phyloP scores from a whole-genome alignment of 2,797 vertebrate genomes.

The Syndactyla subalaris region DNA sequence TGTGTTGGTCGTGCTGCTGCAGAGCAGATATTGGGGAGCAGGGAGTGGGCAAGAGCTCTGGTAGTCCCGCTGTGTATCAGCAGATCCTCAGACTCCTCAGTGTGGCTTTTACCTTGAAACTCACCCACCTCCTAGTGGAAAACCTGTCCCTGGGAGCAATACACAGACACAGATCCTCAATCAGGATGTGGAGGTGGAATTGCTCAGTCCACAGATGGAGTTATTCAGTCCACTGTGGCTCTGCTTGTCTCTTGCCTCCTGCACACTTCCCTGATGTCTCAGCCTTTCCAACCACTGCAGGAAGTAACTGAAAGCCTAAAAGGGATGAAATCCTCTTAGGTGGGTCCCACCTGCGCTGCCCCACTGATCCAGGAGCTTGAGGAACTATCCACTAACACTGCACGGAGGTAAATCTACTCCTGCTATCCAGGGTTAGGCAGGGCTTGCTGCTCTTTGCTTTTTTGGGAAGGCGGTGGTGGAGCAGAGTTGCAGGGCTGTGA shows the following conservation, averaged over 20 bases:
- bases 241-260: neutral
- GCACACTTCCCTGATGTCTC: neutral
- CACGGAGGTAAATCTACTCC: neutral
- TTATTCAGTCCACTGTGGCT: neutral
- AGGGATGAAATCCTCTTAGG: neutral
- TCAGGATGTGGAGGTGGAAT: neutral
- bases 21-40: accelerated
- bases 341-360: neutral
- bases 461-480: neutral
- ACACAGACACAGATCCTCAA: neutral
- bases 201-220: neutral
- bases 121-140: neutral
- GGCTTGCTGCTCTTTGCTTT: neutral
- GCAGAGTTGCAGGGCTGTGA: neutral
- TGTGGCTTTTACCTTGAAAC: neutral
- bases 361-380: neutral
- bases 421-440: neutral
- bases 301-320: neutral
- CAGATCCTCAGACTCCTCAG: neutral
- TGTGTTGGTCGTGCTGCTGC: accelerated
- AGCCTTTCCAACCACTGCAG: neutral
- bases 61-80: accelerated
- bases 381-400: neutral
- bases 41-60: neutral
- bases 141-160: neutral